These are phyloP conservation scores for Carpatolechia fugitivella DNA, from an alignment of 2,888 invertebrate species.

Conservation along the genomic window DNA sequence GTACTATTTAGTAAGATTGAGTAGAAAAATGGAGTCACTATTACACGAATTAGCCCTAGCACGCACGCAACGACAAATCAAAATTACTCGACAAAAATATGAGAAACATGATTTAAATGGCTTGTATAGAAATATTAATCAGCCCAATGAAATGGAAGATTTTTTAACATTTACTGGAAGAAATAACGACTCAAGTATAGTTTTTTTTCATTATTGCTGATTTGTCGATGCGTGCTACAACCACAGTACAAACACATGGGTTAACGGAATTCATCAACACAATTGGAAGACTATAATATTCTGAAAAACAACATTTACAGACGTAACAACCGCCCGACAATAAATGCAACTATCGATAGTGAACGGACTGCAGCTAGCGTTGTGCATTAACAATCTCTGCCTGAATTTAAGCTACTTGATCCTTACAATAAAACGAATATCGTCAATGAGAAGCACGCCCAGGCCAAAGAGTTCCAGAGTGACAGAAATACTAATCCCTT, in stretches of 20 bases:
- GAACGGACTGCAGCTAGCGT: slow-evolving; percentile 40
- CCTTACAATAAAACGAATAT: slow-evolving; percentile 6
- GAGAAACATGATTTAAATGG: too few relatives aligned
- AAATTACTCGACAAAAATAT: too few relatives aligned
- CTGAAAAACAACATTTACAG: slow-evolving; percentile 36
- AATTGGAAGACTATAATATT: slow-evolving; percentile 72
- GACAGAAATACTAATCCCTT: slow-evolving; percentile 64
- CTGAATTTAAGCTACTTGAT: background rate
- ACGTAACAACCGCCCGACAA: slow-evolving; percentile 15
- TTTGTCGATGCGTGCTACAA: background rate
- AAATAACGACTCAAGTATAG: too few relatives aligned
- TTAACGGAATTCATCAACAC: slow-evolving; percentile 16
- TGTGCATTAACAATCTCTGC: slow-evolving; percentile 33
- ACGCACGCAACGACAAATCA: too few relatives aligned
- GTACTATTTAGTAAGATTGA: slow-evolving; percentile 1
- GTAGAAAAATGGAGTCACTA: background rate
- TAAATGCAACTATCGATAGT: slow-evolving; percentile 33
- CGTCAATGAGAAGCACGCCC: background rate
- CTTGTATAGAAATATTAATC: too few relatives aligned
- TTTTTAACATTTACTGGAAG: too few relatives aligned
- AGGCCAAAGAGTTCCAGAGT: background rate
- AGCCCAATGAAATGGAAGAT: too few relatives aligned
- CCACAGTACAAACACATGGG: background rate
- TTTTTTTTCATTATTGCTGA: background rate
- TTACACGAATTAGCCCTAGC: background rate